Base-by-base conservation (phyloP, 2,797 vertebrate genomes). In the Onychomys leucogaster region DNA sequence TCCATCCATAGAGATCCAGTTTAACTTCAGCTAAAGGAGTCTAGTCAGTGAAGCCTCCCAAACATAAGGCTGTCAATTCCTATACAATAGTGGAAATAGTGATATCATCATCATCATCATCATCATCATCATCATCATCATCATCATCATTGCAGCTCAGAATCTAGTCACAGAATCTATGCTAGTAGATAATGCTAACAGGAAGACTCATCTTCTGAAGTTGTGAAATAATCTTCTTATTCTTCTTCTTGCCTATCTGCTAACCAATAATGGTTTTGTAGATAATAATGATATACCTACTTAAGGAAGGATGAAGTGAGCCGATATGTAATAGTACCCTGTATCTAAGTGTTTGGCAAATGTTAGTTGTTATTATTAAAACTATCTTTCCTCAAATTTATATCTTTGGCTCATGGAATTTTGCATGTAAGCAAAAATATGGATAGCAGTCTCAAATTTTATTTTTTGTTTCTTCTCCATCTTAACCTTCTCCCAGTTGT, bases 341-440 rank as follows among this genome's bases (percentile, higher is more conserved):
- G 55, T 41, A 43, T 23, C 59, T n/a, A 59, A 76, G 34, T 46
- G 19, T 46, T 75, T 85, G 85, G 34, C 69, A 84, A 37, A 65
- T 67, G 29, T 84, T 77, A 80, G 34, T 49, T 84, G 10, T 84
- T 71, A 49, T 92, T 63, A 41, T 52, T 93, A 90, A 59, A 90
- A 59, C 81, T 75, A 32, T 93, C 46, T 81, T 77, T 85, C 16
- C 27, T 94, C 19, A 49, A 25, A 73, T 67, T 94, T 49, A 91
- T 69, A 46, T 83, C 43, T 89, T 23, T 57, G 75, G 82, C 25
- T 65, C 75, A 73, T 43, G 37, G 25, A 91, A 89, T 63, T 91
- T 92, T 94, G 73, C n/a, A 52, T 75, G 23, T 90, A 57, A 97
- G 61, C 12, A 82, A 94, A 96, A 89, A 32, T 76, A 86, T 37